Base-by-base conservation (phyloP, 2,113 vertebrate genomes). In the Oryzias celebensis region DNA sequence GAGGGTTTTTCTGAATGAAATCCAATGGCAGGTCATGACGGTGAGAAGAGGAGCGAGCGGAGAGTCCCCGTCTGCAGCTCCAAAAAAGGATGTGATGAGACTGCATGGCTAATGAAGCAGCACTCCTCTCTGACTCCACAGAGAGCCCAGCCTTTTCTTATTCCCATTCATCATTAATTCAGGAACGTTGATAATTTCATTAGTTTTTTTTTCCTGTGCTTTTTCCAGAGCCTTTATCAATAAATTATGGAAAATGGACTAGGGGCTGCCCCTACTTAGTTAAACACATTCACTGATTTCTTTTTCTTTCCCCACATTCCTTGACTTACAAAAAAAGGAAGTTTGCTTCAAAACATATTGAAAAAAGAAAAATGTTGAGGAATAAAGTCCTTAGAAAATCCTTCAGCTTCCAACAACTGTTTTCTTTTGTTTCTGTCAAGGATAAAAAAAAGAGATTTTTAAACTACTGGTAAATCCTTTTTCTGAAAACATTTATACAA, bases 111-210 rank as follows among this genome's bases (percentile, higher is more conserved):
- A 96, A 98, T 97, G 94, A 96, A 93, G 90, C 80, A 76, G 84
- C 77, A 60, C 86, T 87, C 71, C 81, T 81, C 84, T 85, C 74
- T 50, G 83, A 85, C 89, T 91, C 90, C 88, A 77, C 92, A 79
- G 88, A 96, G 95, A 94, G 92, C 94, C 92, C 86, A 91, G 93
- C 92, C 88, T 91, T 93, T 94, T 96, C 94, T 95, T 95, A 93
- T 94, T 94, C 93, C 89, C 91, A 92, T 94, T 97, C 94, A 98
- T 98, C 94, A 98, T 96, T 98, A 95, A 98, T 98, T 98, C 95
- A 98, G 88, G 79, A 94, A 95, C 94, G 93, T 93, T 97, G 95
- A 96, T 98, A 93, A 98, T 98, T 96, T 97, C 95, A 98, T 97
- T 96, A 98, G 93, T 76, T 75, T 84, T 71, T 56, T 31, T 70